phyloP scores from a whole-genome alignment of 2,888 invertebrate genomes.

The Zaprionus bogoriensis region DNA sequence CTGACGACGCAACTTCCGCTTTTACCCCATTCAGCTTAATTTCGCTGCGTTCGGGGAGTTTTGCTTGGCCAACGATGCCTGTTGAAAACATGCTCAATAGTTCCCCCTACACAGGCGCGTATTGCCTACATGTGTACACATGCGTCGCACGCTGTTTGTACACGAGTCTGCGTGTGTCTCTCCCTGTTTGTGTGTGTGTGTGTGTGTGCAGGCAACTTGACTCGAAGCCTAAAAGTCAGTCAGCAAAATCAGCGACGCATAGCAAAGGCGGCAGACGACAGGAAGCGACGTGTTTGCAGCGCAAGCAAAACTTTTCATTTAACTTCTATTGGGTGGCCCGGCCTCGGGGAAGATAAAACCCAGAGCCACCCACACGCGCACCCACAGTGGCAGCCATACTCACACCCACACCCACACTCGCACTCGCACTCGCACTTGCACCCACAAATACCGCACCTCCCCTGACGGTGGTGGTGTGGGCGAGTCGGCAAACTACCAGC shows the following conservation, averaged over 20 bases:
- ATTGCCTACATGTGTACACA: constrained; percentile 62
- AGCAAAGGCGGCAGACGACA: constrained; percentile 68
- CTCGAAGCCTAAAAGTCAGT: constrained; percentile 75
- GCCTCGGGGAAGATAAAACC: constrained; percentile 18
- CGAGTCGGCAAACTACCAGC: constrained; percentile 64
- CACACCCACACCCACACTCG: constrained; percentile 5
- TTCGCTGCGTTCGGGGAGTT: constrained; percentile 51
- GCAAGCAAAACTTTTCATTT: constrained; percentile 80
- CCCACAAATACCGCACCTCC: too few relatives aligned
- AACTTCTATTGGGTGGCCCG: constrained; percentile 61
- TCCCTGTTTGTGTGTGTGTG: neutral
- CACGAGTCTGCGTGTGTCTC: constrained; percentile 4
- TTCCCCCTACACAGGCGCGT: constrained; percentile 20
- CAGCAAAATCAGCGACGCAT: constrained; percentile 76
- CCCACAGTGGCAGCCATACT: constrained; percentile 4
- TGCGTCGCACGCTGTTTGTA: constrained; percentile 26
- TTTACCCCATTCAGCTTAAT: constrained; percentile 69
- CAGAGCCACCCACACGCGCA: constrained; percentile 13
- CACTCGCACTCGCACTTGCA: too few relatives aligned
- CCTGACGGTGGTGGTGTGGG: neutral
- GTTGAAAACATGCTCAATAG: constrained; percentile 73
- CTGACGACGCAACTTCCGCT: constrained; percentile 73
- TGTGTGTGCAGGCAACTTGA: constrained; percentile 48
- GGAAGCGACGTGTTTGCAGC: constrained; percentile 78
- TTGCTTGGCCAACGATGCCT: constrained; percentile 50